Base-by-base conservation (phyloP, 2,888 invertebrate species). In the Neoascia interrupta region DNA sequence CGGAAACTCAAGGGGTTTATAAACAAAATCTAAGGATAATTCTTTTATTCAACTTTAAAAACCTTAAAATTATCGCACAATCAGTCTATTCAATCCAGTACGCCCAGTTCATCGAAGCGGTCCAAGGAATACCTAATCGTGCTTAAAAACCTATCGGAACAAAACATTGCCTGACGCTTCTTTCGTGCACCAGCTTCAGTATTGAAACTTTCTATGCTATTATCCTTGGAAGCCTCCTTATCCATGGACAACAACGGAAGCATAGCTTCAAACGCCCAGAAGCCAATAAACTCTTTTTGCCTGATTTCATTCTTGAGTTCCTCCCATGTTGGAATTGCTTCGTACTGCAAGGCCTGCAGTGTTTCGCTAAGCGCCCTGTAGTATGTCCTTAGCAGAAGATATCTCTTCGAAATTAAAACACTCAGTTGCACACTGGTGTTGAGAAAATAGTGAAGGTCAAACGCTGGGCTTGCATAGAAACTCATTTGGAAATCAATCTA, bases 361-460 rank as follows among this genome's bases (percentile, higher is more conserved):
- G 83, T 82, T 0, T 51, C 15, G 5, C 39, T 56, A 1, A 82
- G 53, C 0, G 75, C 49, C 0, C 21, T 53, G 45, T 80, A 81
- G 45, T 82, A 83, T 0, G 63, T 43, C 1, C 56, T 34, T 5
- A 81, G 19, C 0, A 82, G 49, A 10, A 54, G 37, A 13, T 79
- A 73, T 0, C 81, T 61, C 26, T 82, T 82, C 2, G 60, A 23
- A 8, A 75, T 61, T 0, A 83, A 43, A 0, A 82, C 34, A 23
- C 74, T 72, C 0, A 81, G 21, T 28, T 75, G 69, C 0, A 76
- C 41, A 13, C 83, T 83, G 0, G 81, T 82, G 10, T 81, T 70
- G 1, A 83, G 49, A 26, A 83, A 82, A 34, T 82, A 83, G 23
- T 82, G 81, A 0, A 83, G 26, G 39, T 83, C 83, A 18, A 81